Base-by-base conservation (phyloP, 2,888 invertebrate species). In the Trilocha varians region DNA sequence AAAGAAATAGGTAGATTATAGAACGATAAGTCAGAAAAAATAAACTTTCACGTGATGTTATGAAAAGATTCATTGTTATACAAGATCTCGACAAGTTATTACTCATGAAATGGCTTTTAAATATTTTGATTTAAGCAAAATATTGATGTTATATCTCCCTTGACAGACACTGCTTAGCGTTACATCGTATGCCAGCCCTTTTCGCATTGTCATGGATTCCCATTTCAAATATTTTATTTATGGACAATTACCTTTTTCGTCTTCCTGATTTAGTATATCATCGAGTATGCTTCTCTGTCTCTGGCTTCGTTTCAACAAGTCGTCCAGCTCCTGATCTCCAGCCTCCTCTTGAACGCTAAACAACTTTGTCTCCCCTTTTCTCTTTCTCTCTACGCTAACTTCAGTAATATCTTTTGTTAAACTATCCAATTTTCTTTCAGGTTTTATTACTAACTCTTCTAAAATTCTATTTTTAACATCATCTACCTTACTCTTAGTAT, bases 281-380 rank as follows among this genome's bases (percentile, higher is more conserved):
- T 90, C 91, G 59, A 92, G 84, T 58, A 91, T 88, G 73, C 89
- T 91, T 69, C 91, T 87, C 70, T 92, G 91, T 59, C 87, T 88
- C 67, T 90, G 88, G 52, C 91, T 90, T 58, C 90, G 87, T 67
- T 78, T 87, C 38, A 92, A 77, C 43, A 92, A 78, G 45, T 87
- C 89, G 68, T 91, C 90, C 56, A 91, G 71, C 53, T 88, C 88
- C 52, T 88, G 88, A 41, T 88, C 88, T 58, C 90, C 89, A 13
- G 78, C 80, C 43, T 88, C 89, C 44, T 88, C 88, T 44, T 78
- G 79, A 9, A 85, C 74, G 48, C 62, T 71, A 50, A 69, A 69
- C 40, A 78, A 56, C 54, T 69, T 80, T 34, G 55, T 50, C 16
- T 56, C 61, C 43, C 57, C 57, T 45, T 63, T 77, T 60, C 53